Evolutionary conservation across 2,113 vertebrate species (phyloP).

Genomic region (Semnornis frantzii): DNA sequence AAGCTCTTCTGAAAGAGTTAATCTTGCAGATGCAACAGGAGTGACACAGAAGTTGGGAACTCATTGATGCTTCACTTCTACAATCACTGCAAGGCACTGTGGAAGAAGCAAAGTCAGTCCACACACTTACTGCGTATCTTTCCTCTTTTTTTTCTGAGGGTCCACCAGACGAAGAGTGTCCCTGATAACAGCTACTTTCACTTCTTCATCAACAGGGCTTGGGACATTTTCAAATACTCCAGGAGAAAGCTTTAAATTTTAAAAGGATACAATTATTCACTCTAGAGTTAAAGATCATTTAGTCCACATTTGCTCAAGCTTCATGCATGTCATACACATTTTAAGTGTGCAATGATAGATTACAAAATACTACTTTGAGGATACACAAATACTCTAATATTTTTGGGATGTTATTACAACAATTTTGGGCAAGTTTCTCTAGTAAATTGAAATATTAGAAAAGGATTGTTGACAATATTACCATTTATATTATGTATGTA

Average conservation of each 20-base stretch:
- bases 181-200: slow-evolving; percentile 95
- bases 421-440: not conserved
- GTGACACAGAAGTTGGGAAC: not conserved
- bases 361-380: not conserved
- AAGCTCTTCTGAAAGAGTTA: not conserved
- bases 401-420: not conserved
- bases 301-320: not conserved
- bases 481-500: slow-evolving; percentile 48
- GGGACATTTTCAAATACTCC: slow-evolving; percentile 92
- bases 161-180: slow-evolving; percentile 94
- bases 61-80: not conserved
- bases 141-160: slow-evolving; percentile 80
- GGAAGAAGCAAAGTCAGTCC: not conserved
- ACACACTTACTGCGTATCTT: slow-evolving; percentile 69
- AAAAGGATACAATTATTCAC: slow-evolving; percentile 1
- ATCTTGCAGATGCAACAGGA: not conserved
- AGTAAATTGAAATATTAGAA: not conserved
- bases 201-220: slow-evolving; percentile 93
- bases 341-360: not conserved
- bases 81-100: not conserved
- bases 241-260: slow-evolving; percentile 85
- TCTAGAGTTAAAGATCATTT: not conserved
- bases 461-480: slow-evolving; percentile 1
- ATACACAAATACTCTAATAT: not conserved
- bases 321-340: not conserved